Evolutionary conservation across 2,797 vertebrate species (phyloP), one percentile per base, ranked within the genome.

Genomic region (Parauchenoglanis punctatus): DNA sequence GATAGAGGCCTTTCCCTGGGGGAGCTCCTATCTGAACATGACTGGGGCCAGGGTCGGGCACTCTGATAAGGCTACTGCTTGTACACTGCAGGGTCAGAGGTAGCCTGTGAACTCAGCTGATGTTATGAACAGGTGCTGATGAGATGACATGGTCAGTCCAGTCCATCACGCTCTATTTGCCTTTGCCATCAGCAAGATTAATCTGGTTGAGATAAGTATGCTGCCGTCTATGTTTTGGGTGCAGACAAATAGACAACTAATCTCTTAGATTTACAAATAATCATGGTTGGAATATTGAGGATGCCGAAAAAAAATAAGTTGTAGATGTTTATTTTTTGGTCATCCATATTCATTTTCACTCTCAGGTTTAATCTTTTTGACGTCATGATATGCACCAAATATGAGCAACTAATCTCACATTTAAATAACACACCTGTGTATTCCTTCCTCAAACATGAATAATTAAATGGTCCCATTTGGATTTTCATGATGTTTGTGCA

Each of bases 71-170:
- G 83, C 56, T 77, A 84, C 46, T 80, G 80, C 65, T 87, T 80
- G 83, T 75, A 28, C 63, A 75, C 93, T 94, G 93, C 81, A 40
- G 90, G 93, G 94, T 95, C 94, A 93, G 72, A 85, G 88, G 84
- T 93, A 92, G 94, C 89, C 94, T 96, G 95, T 85, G 88, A 93
- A 93, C 89, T 89, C 89, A 93, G 96, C 96, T 95, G 94, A 89
- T 63, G 78, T 61, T 72, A 85, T 89, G 81, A 81, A 72, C 90
- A 89, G 90, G 87, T 89, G 90, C 83, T 86, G 87, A 88, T 83
- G 70, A 70, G 72, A 68, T 68, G 72, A 52, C 83, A 72, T 61
- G 44, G 52, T 86, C 81, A 87, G 11, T 78, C 82, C 40, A 87
- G 87, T 88, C n/a, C 49, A 83, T 87, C 54, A 77, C 73, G 12